phyloP scores from a whole-genome alignment of 2,888 invertebrate species.

The Drosophila longiperda region DNA sequence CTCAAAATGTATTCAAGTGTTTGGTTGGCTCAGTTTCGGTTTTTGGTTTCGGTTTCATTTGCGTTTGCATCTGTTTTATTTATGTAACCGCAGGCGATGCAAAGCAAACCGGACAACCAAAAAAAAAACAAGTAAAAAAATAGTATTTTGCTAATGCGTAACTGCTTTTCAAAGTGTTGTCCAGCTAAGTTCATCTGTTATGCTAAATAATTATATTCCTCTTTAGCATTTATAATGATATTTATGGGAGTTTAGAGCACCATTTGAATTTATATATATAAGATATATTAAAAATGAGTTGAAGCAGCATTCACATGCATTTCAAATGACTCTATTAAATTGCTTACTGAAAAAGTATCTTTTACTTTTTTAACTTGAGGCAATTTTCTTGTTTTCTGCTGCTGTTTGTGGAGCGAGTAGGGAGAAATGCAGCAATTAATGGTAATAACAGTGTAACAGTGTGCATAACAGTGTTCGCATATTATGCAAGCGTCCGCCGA shows the following conservation, averaged over 20 bases:
- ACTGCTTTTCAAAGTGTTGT: background rate
- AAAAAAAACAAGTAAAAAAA: background rate
- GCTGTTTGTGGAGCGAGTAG: constrained; percentile 5
- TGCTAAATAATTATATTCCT: background rate
- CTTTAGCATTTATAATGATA: background rate
- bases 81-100: constrained; percentile 35
- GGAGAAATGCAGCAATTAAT: constrained; percentile 40
- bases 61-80: constrained; percentile 51
- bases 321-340: background rate
- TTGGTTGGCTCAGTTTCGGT: constrained; percentile 46
- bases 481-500: constrained; percentile 51
- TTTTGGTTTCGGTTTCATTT: constrained; percentile 39
- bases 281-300: background rate
- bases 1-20: constrained; percentile 40
- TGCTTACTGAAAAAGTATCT: background rate
- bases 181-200: background rate
- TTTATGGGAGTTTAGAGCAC: background rate
- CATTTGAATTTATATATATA: background rate
- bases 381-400: background rate
- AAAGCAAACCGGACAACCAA: constrained; percentile 14
- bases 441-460: background rate
- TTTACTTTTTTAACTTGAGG: background rate
- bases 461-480: constrained; percentile 34
- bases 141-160: constrained; percentile 1
- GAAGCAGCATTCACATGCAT: background rate